Evolutionary conservation across 2,797 vertebrate genomes (phyloP).

Genomic region (Catharus ustulatus): DNA sequence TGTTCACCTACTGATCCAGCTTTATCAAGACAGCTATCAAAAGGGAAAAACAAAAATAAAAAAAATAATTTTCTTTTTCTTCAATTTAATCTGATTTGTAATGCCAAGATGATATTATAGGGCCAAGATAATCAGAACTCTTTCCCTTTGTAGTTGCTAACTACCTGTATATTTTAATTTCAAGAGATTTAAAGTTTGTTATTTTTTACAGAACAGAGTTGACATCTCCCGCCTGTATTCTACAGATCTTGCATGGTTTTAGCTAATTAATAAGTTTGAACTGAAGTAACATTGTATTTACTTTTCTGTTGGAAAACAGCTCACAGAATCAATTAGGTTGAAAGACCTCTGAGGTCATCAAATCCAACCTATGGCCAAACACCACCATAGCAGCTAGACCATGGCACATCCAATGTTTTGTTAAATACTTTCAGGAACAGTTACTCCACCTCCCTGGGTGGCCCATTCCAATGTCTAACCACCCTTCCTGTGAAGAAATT

Average conservation of each 20-base stretch:
- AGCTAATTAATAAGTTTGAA: too few species aligned
- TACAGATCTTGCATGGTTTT: rapidly evolving
- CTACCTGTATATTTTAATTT: neutral
- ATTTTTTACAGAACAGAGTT: neutral
- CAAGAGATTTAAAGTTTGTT: neutral
- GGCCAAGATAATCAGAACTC: neutral
- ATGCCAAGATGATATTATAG: neutral
- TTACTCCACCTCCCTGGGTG: neutral
- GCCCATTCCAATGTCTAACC: neutral
- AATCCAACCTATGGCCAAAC: neutral
- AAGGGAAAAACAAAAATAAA: neutral
- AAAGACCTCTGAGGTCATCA: neutral
- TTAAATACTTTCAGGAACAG: neutral
- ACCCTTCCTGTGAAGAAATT: neutral
- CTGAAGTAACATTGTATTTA: neutral
- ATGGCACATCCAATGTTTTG: neutral
- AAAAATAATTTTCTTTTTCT: neutral
- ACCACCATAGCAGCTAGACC: neutral
- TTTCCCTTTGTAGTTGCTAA: neutral
- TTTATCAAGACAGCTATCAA: neutral
- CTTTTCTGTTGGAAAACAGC: neutral
- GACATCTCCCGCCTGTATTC: neutral
- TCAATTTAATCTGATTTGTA: neutral
- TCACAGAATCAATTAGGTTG: neutral
- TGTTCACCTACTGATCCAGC: neutral